These are phyloP conservation scores for Synanceia verrucosa DNA, from an alignment of 2,797 vertebrate species.

Conservation along the genomic window DNA sequence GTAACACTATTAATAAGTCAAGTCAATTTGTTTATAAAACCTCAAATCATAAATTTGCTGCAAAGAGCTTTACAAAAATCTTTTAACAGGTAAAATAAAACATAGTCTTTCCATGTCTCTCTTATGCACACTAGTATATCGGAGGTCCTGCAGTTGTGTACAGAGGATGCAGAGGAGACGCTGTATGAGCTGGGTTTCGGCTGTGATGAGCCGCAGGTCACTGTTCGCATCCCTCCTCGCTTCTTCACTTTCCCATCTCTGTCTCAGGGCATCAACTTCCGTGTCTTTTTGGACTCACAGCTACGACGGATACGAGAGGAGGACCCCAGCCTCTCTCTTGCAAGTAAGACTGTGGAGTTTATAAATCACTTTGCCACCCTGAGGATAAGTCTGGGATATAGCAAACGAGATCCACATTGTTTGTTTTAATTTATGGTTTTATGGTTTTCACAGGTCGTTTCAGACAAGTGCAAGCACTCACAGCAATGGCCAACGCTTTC, in stretches of 20 bases:
- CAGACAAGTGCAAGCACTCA: constrained; percentile 90
- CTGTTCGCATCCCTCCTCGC: constrained; percentile 87
- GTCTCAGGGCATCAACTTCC: constrained; percentile 91
- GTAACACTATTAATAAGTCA: background rate
- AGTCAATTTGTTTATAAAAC: background rate
- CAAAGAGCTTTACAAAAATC: background rate
- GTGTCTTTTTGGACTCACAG: constrained; percentile 90
- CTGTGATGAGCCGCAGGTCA: constrained; percentile 83
- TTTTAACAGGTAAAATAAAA: too few relatives aligned
- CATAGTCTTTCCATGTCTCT: background rate
- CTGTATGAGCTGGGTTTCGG: constrained; percentile 91
- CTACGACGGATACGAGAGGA: constrained; percentile 87
- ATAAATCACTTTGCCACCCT: background rate
- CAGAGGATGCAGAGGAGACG: constrained; percentile 89
- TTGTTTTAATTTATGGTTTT: background rate
- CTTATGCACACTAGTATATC: constrained; percentile 81
- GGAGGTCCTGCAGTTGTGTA: constrained; percentile 86
- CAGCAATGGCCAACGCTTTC: constrained; percentile 88
- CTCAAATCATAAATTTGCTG: too few relatives aligned
- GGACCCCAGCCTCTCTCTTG: constrained; percentile 89
- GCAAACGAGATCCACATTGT: background rate
- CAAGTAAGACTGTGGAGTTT: constrained; percentile 81
- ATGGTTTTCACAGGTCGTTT: constrained; percentile 86
- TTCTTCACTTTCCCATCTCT: constrained; percentile 90
- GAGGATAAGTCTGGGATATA: background rate